A percentile compares a stretch with the other conserved stretches of the same genome.
Conservation (phyloP, 2,888 invertebrate species). For the Eupithecia abbreviata region DNA sequence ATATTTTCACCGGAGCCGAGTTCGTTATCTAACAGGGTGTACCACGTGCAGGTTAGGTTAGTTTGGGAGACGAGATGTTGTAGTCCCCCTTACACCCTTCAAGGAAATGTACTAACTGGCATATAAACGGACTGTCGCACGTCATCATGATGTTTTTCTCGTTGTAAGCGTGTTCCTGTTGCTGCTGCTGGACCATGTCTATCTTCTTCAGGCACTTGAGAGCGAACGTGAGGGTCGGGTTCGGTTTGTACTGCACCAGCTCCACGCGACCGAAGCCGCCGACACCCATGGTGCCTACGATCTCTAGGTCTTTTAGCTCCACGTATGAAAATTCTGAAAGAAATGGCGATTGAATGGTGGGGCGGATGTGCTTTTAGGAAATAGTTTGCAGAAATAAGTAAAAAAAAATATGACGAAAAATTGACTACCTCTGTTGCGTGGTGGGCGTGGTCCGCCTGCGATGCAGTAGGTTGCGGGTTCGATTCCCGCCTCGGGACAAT, state of each 20-base stretch:
- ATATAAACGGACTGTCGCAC: conserved; percentile 91
- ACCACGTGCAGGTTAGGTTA: too few relatives aligned
- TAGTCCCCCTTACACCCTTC: too few relatives aligned
- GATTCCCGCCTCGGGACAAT: too few relatives aligned
- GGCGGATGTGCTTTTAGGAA: neutral
- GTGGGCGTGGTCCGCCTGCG: too few relatives aligned
- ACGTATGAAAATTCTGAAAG: conserved; percentile 86
- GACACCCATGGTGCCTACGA: conserved; percentile 93
- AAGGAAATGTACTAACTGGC: conserved; percentile 81
- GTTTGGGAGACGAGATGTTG: too few relatives aligned
- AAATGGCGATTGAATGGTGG: neutral
- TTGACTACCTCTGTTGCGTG: too few relatives aligned
- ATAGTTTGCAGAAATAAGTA: neutral
- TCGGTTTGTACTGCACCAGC: conserved; percentile 85
- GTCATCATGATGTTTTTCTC: conserved; percentile 93
- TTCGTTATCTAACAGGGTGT: too few relatives aligned
- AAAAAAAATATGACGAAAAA: neutral
- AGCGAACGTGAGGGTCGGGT: conserved; percentile 87
- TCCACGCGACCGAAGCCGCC: conserved; percentile 97
- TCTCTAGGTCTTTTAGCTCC: conserved; percentile 90
- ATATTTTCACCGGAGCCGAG: too few relatives aligned
- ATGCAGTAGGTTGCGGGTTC: too few relatives aligned
- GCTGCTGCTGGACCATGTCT: conserved; percentile 94
- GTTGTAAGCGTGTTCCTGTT: conserved; percentile 94
- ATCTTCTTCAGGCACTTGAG: conserved; percentile 95